Percentiles rank a stretch among this genome's conserved stretches.
Evolutionary conservation across 1,140 invertebrate genomes (phyloP).

Genomic region (Bombus difficillimus): DNA sequence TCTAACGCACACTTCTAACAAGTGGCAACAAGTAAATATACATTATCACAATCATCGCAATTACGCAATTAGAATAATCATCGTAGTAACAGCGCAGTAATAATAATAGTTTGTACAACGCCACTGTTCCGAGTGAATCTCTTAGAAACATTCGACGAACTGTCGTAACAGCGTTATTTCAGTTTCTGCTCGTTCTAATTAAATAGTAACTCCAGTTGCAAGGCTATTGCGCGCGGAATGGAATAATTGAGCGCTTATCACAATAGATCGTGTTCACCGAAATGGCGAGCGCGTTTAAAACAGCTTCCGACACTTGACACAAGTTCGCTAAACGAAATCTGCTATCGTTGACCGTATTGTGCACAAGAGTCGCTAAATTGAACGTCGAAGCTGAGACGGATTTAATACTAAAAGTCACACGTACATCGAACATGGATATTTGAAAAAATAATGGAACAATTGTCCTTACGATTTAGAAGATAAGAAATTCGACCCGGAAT

Average conservation of each 20-base stretch:
- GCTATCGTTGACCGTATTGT: not conserved
- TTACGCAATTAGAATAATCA: constrained; percentile 14
- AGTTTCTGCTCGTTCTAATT: not conserved
- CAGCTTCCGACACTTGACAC: constrained; percentile 10
- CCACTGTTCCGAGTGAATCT: constrained; percentile 13
- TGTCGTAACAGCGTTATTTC: not conserved
- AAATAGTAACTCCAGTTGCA: not conserved
- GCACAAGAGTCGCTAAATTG: too few relatives aligned
- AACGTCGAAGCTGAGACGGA: constrained; percentile 2
- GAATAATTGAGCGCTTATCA: constrained; percentile 37
- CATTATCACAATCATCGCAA: constrained; percentile 5
- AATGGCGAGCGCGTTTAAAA: constrained; percentile 9
- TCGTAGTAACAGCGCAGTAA: not conserved
- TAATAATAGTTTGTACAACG: constrained; percentile 3
- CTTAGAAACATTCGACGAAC: not conserved
- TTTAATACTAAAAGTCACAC: not conserved
- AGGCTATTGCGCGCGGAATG: not conserved
- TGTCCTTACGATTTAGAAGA: not conserved
- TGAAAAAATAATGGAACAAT: not conserved
- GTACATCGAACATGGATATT: not conserved
- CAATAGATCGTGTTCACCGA: constrained; percentile 19
- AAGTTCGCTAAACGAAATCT: not conserved
- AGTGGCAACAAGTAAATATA: not conserved
- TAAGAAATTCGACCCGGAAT: not conserved
- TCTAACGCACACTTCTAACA: not conserved